Percentiles rank a stretch among this genome's conserved stretches.
These are phyloP conservation scores for Micromesistius poutassou DNA, from an alignment of 2,797 vertebrate species.

Conservation along the genomic window DNA sequence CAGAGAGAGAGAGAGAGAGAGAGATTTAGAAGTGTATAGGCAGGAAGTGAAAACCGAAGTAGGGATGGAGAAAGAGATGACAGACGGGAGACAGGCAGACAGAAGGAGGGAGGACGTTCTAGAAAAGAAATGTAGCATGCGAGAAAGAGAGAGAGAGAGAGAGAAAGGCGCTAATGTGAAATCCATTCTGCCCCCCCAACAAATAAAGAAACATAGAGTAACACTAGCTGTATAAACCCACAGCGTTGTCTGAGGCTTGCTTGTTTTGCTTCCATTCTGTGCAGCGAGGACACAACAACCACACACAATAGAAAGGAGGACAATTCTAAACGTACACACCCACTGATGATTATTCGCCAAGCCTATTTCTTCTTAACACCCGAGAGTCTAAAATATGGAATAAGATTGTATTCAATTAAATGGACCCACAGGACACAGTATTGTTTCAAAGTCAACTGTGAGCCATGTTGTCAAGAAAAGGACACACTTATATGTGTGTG, in stretches of 20 bases:
- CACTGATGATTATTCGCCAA: background rate
- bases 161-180: conserved; percentile 61
- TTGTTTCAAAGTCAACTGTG: background rate
- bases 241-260: conserved; percentile 65
- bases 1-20: background rate
- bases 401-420: conserved; percentile 27
- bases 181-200: conserved; percentile 44
- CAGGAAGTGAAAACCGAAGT: background rate
- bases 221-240: conserved; percentile 36
- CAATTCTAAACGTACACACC: background rate
- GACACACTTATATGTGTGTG: no score
- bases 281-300: background rate
- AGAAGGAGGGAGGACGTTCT: background rate
- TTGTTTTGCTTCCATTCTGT: conserved; percentile 40
- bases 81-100: background rate
- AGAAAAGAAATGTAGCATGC: conserved; percentile 17
- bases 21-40: no score
- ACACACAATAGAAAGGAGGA: background rate
- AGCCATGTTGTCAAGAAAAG: background rate
- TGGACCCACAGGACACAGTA: background rate
- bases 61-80: background rate
- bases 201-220: conserved; percentile 35
- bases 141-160: conserved; percentile 33
- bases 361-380: background rate
- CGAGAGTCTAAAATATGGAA: conserved; percentile 17